Evolutionary conservation across 1,140 invertebrate genomes (phyloP).

Genomic region (Hestina assimilis): DNA sequence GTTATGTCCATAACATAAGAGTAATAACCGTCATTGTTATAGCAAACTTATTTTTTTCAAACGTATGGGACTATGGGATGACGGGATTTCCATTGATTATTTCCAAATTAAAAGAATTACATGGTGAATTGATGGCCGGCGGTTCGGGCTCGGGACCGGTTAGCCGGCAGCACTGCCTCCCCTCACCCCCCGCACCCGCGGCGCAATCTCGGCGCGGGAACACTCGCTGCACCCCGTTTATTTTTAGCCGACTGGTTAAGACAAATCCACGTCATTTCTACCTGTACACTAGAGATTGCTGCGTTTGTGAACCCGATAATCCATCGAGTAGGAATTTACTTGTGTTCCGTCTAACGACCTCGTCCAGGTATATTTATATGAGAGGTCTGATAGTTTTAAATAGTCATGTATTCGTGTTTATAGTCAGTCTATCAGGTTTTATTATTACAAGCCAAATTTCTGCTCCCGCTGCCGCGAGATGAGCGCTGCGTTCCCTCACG

Average conservation of each 20-base stretch:
- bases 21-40: neutral
- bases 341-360: neutral
- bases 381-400: neutral
- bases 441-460: neutral
- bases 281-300: slow-evolving; percentile 30
- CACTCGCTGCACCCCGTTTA: slow-evolving; percentile 47
- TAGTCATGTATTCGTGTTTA: neutral
- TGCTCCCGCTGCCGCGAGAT: slow-evolving; percentile 3
- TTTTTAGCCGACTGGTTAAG: slow-evolving; percentile 62
- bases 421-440: neutral
- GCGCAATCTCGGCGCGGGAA: slow-evolving; percentile 38
- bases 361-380: no score
- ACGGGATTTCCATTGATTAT: neutral
- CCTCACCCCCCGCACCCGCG: slow-evolving; percentile 20
- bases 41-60: neutral
- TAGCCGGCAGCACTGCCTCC: slow-evolving; percentile 15
- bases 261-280: slow-evolving; percentile 43
- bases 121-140: slow-evolving; percentile 11
- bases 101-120: slow-evolving; percentile 33
- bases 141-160: slow-evolving; percentile 26
- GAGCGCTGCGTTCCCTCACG: slow-evolving; percentile 9
- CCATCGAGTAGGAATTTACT: neutral
- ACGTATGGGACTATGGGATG: neutral
- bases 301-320: neutral
- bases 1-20: no score